Percentiles rank a stretch among this genome's conserved stretches.
Conservation (phyloP, 2,113 vertebrate species). For the Pollimyrus isidori region DNA sequence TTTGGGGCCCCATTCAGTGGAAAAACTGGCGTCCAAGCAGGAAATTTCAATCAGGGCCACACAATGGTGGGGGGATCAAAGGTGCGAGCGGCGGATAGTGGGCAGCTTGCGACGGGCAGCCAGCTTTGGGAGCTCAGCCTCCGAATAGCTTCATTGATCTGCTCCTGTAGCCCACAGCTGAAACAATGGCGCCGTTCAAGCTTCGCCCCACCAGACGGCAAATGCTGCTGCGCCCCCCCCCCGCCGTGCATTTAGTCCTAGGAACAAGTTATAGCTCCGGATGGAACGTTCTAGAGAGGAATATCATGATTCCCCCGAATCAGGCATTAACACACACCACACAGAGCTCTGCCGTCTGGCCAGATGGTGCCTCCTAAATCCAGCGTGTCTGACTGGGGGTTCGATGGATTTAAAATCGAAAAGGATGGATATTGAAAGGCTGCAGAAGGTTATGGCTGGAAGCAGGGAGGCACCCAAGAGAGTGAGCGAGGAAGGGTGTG, state of each 20-base stretch:
- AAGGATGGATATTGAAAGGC: neutral
- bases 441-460: neutral
- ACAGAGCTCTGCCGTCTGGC: neutral
- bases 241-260: neutral
- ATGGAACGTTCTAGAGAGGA: neutral
- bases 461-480: neutral
- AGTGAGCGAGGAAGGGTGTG: neutral
- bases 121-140: neutral
- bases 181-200: neutral
- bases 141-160: constrained; percentile 26
- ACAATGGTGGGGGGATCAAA: constrained; percentile 26
- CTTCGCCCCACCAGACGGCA: neutral
- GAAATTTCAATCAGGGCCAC: constrained; percentile 20
- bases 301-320: neutral
- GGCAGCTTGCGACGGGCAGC: neutral
- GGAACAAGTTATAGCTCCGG: neutral
- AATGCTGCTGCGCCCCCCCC: neutral
- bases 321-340: neutral
- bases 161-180: neutral
- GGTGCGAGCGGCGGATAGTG: neutral
- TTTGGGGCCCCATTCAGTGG: neutral
- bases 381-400: neutral
- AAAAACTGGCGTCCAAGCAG: constrained; percentile 15
- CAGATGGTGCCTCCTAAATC: neutral
- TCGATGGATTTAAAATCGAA: neutral